Evolutionary conservation across 2,797 vertebrate genomes (phyloP).

Genomic region (Syngnathus acus): DNA sequence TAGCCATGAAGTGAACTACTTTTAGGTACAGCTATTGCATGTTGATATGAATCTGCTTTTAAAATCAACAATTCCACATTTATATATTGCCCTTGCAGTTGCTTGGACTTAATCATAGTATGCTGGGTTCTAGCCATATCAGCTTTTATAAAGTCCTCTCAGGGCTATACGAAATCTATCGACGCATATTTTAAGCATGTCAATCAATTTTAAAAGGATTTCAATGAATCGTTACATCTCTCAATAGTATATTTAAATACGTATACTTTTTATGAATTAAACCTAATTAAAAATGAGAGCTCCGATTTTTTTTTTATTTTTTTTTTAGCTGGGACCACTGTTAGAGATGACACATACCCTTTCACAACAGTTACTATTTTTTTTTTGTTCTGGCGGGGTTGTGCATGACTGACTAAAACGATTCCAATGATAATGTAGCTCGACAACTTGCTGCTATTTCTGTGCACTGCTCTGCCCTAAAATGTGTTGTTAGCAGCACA

Average conservation of each 20-base stretch:
- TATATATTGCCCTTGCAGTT: neutral
- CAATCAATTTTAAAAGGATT: too few species aligned
- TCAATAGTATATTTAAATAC: neutral
- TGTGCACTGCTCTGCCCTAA: neutral
- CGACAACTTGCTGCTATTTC: constrained; percentile 1
- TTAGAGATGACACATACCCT: neutral
- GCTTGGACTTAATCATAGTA: neutral
- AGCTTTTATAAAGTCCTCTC: neutral
- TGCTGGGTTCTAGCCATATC: neutral
- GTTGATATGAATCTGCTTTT: neutral
- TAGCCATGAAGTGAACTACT: neutral
- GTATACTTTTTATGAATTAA: neutral
- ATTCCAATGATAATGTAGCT: neutral
- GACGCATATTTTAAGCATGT: too few species aligned
- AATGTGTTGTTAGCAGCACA: neutral
- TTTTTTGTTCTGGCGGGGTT: too few species aligned
- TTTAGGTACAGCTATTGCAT: neutral
- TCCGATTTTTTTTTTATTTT: neutral
- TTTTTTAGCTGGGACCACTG: neutral
- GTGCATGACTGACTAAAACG: neutral
- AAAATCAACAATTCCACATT: neutral
- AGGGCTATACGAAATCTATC: neutral
- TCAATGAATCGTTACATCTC: too few species aligned
- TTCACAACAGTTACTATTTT: neutral
- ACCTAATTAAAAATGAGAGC: neutral